phyloP scores from a whole-genome alignment of 2,797 vertebrate genomes.

The Anguilla anguilla region DNA sequence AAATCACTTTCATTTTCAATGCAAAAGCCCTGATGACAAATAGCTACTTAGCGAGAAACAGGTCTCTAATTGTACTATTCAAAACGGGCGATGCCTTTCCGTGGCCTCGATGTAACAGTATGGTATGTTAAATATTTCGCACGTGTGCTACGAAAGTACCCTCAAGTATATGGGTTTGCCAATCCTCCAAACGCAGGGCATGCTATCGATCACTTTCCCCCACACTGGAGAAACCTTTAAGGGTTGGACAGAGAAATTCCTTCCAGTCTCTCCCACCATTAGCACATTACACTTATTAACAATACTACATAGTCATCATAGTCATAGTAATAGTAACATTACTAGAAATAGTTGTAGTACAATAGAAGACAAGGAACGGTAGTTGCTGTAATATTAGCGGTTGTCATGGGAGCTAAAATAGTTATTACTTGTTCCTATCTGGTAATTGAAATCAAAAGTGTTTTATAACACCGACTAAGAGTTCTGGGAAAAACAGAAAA shows the following conservation, averaged over 20 bases:
- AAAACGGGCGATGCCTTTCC: background rate
- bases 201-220: constrained; percentile 58
- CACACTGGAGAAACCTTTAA: constrained; percentile 54
- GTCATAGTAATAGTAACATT: background rate
- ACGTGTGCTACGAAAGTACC: background rate
- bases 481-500: too few species aligned
- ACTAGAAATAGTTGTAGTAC: background rate
- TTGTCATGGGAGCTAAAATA: background rate
- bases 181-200: background rate
- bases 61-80: background rate
- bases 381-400: background rate
- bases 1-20: background rate
- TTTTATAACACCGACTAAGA: too few species aligned
- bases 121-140: background rate
- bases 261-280: too few species aligned
- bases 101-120: background rate
- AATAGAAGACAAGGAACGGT: background rate
- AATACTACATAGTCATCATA: background rate
- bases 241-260: too few species aligned
- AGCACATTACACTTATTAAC: too few species aligned
- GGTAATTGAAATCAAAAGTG: too few species aligned
- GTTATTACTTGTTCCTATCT: background rate
- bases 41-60: background rate
- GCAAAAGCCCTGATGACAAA: background rate
- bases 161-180: background rate